Percentiles rank a stretch among this genome's conserved stretches.
These are phyloP conservation scores for Cygnus olor DNA, from an alignment of 2,797 vertebrate species.

Conservation along the genomic window DNA sequence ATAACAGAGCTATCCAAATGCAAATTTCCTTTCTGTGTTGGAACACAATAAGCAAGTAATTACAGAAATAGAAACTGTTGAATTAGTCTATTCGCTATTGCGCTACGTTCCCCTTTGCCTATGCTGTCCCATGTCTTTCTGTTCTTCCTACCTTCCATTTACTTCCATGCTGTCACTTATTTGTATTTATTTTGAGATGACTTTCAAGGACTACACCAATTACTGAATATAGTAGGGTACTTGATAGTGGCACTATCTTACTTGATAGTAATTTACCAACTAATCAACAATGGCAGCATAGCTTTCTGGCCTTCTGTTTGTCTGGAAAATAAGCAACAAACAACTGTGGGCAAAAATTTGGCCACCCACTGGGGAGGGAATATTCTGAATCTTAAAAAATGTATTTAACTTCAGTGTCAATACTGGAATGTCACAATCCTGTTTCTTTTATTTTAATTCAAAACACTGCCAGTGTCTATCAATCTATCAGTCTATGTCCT, in stretches of 20 bases:
- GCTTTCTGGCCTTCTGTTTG: not conserved
- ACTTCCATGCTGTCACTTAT: not conserved
- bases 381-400: not conserved
- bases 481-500: not conserved
- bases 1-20: not conserved
- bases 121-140: not conserved
- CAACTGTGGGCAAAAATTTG: not conserved
- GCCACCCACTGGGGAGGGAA: not conserved
- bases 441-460: constrained; percentile 11
- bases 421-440: not conserved
- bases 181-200: constrained; percentile 12
- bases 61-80: not conserved
- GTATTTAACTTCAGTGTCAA: not conserved
- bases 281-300: not conserved
- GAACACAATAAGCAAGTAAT: not conserved
- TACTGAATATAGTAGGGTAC: not conserved
- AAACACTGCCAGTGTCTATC: not conserved
- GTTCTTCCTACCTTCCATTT: not conserved
- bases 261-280: not conserved
- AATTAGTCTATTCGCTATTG: not conserved
- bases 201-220: not conserved
- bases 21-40: not conserved
- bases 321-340: not conserved
- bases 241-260: not conserved
- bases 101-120: not conserved